A percentile compares a stretch with the other conserved stretches of the same genome.
Conservation (phyloP, 2,113 vertebrate species). For the Falcunculus frontatus region DNA sequence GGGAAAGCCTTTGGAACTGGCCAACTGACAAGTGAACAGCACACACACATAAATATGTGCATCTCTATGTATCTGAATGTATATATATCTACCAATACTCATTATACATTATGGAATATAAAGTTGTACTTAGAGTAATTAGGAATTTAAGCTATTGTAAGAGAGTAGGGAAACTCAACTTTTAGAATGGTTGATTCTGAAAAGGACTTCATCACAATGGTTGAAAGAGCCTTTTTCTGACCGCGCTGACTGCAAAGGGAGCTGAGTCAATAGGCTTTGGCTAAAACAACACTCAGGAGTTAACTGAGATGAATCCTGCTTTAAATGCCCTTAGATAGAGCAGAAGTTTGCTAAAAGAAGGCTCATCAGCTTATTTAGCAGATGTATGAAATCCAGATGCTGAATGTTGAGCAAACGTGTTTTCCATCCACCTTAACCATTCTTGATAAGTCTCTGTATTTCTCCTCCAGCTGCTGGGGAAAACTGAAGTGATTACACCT, state of each 20-base stretch:
- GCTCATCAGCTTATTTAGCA: background rate
- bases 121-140: background rate
- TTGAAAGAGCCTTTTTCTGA: background rate
- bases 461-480: background rate
- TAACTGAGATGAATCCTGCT: background rate
- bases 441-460: background rate
- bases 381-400: fast-evolving
- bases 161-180: background rate
- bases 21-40: background rate
- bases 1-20: fast-evolving
- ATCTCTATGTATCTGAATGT: background rate
- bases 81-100: background rate
- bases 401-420: background rate
- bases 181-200: background rate
- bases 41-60: background rate
- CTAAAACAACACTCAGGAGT: background rate
- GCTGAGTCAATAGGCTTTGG: background rate
- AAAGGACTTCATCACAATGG: background rate
- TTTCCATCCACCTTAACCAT: background rate
- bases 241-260: background rate
- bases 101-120: background rate
- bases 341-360: background rate
- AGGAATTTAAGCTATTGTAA: background rate
- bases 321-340: background rate
- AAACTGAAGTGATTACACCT: background rate